A percentile compares a stretch with the other conserved stretches of the same genome.
These are phyloP conservation scores for Pissodes strobi DNA, from an alignment of 1,140 invertebrate genomes.

Conservation along the genomic window DNA sequence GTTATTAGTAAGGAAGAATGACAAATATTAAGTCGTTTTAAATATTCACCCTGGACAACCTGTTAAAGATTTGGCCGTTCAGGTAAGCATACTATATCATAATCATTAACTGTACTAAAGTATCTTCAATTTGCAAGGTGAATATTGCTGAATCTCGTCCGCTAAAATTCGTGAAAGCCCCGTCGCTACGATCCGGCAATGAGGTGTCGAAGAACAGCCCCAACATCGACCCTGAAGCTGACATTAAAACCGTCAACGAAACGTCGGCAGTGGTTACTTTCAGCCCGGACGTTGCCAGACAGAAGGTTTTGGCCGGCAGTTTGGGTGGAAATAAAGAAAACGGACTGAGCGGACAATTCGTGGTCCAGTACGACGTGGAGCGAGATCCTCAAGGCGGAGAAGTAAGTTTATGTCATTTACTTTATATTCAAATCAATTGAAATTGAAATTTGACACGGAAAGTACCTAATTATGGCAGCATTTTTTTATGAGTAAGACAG, in stretches of 20 bases:
- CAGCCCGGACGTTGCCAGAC: conserved; percentile 58
- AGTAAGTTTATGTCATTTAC: too few relatives aligned
- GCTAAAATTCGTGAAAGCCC: conserved; percentile 61
- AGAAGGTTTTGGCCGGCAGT: conserved; percentile 52
- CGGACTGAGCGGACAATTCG: conserved; percentile 65
- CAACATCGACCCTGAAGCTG: conserved; percentile 44
- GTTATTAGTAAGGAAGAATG: conserved; percentile 61
- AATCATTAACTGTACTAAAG: too few relatives aligned
- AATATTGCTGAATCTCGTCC: conserved; percentile 63
- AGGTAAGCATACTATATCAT: too few relatives aligned
- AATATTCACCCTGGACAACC: conserved; percentile 64
- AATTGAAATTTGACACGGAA: too few relatives aligned
- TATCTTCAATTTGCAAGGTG: too few relatives aligned
- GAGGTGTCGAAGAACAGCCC: too few relatives aligned
- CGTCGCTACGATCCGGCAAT: conserved; percentile 63
- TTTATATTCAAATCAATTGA: too few relatives aligned
- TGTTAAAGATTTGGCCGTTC: conserved; percentile 62
- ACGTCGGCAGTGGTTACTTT: conserved; percentile 51
- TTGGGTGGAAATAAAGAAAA: conserved; percentile 50
- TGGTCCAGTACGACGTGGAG: conserved; percentile 69
- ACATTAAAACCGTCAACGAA: conserved; percentile 47
- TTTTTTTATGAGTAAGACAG: too few relatives aligned
- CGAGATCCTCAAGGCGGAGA: conserved; percentile 60
- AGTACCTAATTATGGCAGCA: too few relatives aligned
- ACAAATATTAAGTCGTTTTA: conserved; percentile 65